phyloP scores from a whole-genome alignment of 2,113 vertebrate species.

The Pseudopodoces humilis region DNA sequence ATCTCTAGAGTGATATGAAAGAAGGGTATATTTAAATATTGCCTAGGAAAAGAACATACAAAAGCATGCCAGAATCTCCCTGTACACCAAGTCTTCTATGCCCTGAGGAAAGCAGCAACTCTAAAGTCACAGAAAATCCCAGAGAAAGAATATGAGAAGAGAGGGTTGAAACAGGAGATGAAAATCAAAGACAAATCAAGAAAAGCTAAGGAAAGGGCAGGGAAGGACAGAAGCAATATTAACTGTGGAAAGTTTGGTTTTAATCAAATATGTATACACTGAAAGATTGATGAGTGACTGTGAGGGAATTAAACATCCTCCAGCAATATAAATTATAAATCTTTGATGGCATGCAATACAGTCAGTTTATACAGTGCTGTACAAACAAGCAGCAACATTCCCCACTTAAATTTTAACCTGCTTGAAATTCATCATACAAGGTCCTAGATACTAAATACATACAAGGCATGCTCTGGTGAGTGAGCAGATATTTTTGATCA shows the following conservation, averaged over 20 bases:
- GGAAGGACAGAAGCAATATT: background rate
- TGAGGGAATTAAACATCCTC: slow-evolving; percentile 27
- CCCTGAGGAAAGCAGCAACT: background rate
- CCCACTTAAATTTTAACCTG: background rate
- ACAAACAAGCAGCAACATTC: slow-evolving; percentile 11
- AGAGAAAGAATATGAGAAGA: background rate
- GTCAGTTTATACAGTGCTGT: slow-evolving; percentile 8
- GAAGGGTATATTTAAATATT: background rate
- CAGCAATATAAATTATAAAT: slow-evolving; percentile 32
- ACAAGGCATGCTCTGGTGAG: background rate
- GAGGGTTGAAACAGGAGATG: background rate
- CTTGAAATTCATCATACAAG: background rate
- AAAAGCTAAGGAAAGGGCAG: slow-evolving; percentile 13
- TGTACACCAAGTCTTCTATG: background rate
- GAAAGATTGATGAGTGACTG: slow-evolving; percentile 42
- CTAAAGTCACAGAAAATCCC: background rate
- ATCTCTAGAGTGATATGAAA: background rate
- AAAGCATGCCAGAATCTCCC: background rate
- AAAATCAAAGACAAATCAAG: slow-evolving; percentile 14
- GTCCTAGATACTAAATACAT: background rate
- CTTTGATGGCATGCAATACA: background rate
- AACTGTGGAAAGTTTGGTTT: slow-evolving; percentile 14
- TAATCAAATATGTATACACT: slow-evolving; percentile 29
- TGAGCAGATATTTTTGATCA: background rate
- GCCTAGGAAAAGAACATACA: background rate